phyloP scores from a whole-genome alignment of 2,888 invertebrate genomes.

The Coenonympha arcania region DNA sequence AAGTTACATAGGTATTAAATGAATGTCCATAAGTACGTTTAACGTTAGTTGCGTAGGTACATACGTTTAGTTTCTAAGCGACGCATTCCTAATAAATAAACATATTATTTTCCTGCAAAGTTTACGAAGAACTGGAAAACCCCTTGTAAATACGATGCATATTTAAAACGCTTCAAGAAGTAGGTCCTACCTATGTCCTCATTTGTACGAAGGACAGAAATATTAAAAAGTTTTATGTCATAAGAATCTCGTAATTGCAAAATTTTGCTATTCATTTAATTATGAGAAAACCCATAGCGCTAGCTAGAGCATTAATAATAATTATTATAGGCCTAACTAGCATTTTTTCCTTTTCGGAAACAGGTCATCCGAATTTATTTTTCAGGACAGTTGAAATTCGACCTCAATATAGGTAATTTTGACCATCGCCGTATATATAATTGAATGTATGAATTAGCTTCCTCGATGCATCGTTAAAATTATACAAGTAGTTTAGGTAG shows the following conservation, averaged over 20 bases:
- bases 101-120: conserved; percentile 12
- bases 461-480: no score
- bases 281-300: not conserved
- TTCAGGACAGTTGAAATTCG: no score
- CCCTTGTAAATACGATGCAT: not conserved
- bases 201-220: not conserved
- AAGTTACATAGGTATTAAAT: no score
- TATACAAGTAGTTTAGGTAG: no score
- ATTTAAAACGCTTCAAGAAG: not conserved
- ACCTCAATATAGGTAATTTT: no score
- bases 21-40: no score
- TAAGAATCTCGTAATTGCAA: conserved; percentile 1
- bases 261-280: not conserved
- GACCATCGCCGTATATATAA: no score
- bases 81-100: not conserved
- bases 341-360: no score
- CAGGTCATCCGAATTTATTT: no score
- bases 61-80: not conserved
- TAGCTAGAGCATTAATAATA: no score
- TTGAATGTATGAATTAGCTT: no score
- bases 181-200: not conserved
- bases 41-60: not conserved
- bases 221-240: not conserved
- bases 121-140: conserved; percentile 8
- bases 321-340: no score